A percentile compares a stretch with the other conserved stretches of the same genome.
Evolutionary conservation across 2,113 vertebrate genomes (phyloP).

Genomic region (Laterallus jamaicensis): DNA sequence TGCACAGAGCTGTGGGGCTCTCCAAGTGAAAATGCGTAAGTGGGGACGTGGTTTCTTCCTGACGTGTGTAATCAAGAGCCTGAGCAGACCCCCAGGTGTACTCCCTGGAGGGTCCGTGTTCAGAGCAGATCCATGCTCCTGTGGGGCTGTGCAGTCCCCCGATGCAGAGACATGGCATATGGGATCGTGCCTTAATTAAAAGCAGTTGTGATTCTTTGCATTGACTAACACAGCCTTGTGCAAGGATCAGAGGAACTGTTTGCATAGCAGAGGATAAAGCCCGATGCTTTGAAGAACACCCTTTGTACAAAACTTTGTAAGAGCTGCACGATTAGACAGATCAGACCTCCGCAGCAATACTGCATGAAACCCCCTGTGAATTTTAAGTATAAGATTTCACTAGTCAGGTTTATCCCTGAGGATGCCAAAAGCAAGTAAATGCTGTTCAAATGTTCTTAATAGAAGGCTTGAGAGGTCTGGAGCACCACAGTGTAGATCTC

Average conservation of each 20-base stretch:
- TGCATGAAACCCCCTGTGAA: background rate
- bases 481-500: background rate
- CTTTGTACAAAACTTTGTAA: background rate
- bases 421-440: background rate
- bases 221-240: background rate
- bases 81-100: background rate
- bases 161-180: background rate
- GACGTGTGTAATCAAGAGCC: fast-evolving
- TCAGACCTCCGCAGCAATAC: background rate
- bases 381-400: background rate
- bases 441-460: background rate
- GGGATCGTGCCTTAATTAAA: background rate
- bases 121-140: background rate
- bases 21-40: conserved; percentile 99
- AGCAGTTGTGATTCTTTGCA: background rate
- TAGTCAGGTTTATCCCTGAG: background rate
- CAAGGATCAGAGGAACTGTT: background rate
- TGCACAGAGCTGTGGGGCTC: conserved; percentile 91
- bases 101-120: fast-evolving
- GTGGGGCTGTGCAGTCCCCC: background rate
- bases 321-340: background rate
- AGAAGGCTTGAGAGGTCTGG: background rate
- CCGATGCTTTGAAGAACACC: fast-evolving
- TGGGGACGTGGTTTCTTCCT: conserved; percentile 4
- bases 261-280: background rate